Evolutionary conservation across 2,797 vertebrate genomes (phyloP), one percentile per base, ranked within the genome.

Genomic region (Oreochromis mossambicus): DNA sequence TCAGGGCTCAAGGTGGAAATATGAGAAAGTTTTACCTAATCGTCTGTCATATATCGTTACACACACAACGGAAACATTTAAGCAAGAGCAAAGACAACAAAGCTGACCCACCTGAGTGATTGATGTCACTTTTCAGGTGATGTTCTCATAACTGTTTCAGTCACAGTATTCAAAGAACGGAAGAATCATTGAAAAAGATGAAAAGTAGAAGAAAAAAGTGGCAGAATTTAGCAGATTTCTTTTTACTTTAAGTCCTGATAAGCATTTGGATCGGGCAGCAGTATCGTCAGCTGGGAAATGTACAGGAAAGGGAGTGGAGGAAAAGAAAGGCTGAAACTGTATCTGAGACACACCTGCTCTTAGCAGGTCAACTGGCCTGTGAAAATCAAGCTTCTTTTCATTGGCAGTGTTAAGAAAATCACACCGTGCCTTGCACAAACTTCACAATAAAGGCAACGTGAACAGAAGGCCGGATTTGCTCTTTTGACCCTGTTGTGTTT

Each of bases 331-430:
- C 58, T 88, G 95, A 95, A 96, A 97, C 95, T 86, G 81, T 95
- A 97, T 95, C 95, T 93, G 89, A 90, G 93, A 90, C 95, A 96
- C 96, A 95, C 96, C 96, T 97, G 95, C 93, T 95, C 90, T 93
- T 94, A 93, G 88, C 86, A 89, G 94, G 94, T 95, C 94, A 93
- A 87, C 91, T 87, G 93, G 77, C 87, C 89, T 93, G 93, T 95
- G 94, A 94, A 95, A 96, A 95, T 92, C 92, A 78, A 94, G 84
- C 87, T 79, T 88, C 94, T 90, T 94, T 96, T 96, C 94, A 96
- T 70, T 77, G 86, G 85, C 83, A 36, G 78, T 79, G 88, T 94
- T 87, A 56, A 89, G 93, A 94, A 94, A 94, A 91, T 93, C 89
- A 85, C 90, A 91, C 92, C 88, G 52, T 83, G 83, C 88, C 88